Evolutionary conservation across 1,140 invertebrate species (phyloP), one percentile per base, ranked within the genome.

Genomic region (Hypothenemus hampei): DNA sequence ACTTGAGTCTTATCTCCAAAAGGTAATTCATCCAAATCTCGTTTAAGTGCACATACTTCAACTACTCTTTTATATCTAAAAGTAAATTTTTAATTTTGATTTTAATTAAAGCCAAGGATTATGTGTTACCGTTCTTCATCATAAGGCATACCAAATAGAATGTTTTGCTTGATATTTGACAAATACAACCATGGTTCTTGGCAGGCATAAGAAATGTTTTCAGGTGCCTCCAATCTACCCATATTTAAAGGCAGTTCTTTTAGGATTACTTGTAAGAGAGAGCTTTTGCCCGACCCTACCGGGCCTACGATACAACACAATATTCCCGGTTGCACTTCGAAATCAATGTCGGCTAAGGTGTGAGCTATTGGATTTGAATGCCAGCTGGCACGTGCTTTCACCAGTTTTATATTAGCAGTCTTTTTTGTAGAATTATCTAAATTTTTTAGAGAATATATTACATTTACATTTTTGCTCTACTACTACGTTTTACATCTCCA

Each of bases 281-380:
- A 92, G 1, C 77, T 80, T 74, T 93, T 94, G 29, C 90, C 89
- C 11, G 84, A 77, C 21, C 89, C 89, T 10, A 93, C 87, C 41
- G 86, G 81, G 3, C 90, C 91, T 54, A 93, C 83, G 1, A 94
- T 76, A 4, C 85, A 85, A 35, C 89, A 73, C 18, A 92, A 71
- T 63, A 82, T 74, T 39, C 84, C 84, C 13, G 81, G 75, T 53
- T 76, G 77, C 6, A 87, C 77, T 0, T 73, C 74, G 8, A 90
- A 71, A 21, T 72, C 81, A 0, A 91, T 68, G 49, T 87, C 77
- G 3, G 73, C 77, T 6, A 88, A 71, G 0, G 82, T 82, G 58
- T 81, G 71, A 3, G 78, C 75, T 21, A 81, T 83, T 4, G 75
- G 72, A 54, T 77, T 74, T 2, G 75, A 70, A 19, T 69, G 65